Evolutionary conservation across 2,797 vertebrate species (phyloP), one percentile per base, ranked within the genome.

Genomic region (Pseudotriccus pelzelni): DNA sequence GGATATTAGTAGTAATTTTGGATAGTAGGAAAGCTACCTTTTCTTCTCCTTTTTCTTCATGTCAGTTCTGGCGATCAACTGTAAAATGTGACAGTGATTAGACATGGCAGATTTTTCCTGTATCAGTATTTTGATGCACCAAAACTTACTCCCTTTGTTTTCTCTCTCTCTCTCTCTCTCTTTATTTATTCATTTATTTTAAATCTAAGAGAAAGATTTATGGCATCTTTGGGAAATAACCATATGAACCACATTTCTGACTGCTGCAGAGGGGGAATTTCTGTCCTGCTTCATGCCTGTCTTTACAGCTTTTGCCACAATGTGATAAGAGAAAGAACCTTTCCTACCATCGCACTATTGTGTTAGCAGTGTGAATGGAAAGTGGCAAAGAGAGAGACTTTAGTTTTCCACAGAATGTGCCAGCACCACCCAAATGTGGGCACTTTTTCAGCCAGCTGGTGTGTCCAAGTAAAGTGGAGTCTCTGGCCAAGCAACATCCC

Each of bases 71-170:
- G 87, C 20, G 0, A 90, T 86, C 89, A 94, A 0, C 87, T 95
- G 91, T 88, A 84, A 95, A 95, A 97, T 74, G 30, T 95, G 92
- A 96, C 39, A 47, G 55, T 95, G 28, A 94, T 95, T 76, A 86
- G 37, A 91, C 4, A 17, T 32, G 92, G 50, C 94, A 96, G 73
- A 24, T 88, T 84, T 93, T 55, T 93, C 78, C 37, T 79, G 10
- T 52, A 21, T 24, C 69, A 84, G 25, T 70, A 23, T 66, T 95
- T 79, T 56, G 37, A 75, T 90, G 59, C 34, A 70, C 20, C 25
- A 76, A 63, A 96, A 88, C 24, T 87, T 77, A 43, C 4, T 22
- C 21, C 3, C 14, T 58, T 7, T 52, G 27, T 32, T 47, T 12
- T n/a, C 5, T 2, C 2, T 49, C 3, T 17, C 5, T 16, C 1